Base-by-base conservation (phyloP, 2,113 vertebrate species). In the Centropus unirufus region DNA sequence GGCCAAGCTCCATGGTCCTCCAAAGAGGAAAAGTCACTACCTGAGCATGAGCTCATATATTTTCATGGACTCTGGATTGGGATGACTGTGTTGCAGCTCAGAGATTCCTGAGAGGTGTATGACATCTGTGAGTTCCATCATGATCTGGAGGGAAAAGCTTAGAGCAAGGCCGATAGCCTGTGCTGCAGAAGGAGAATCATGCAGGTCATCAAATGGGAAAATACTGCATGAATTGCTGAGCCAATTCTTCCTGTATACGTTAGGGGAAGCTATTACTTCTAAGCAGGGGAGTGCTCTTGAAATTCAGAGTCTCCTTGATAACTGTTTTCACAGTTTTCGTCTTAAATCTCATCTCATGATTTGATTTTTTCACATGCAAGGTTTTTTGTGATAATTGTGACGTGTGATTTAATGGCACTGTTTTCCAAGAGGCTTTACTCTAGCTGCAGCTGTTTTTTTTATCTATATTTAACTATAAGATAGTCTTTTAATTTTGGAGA, bases 1-100 rank as follows among this genome's bases (percentile, higher is more conserved):
- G 18, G 18, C 39, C 44, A 61, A 42, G 29, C 20, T 72, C 57
- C 54, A 26, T 13, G 76, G 34, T 11, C 19, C 19, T 88, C 57
- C 62, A 11, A 39, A 82, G 63, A 73, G 34, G 14, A 20, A 47
- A 26, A 21, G 4, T 73, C 0, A 0, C 27, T 58, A 0, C 16
- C 5, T 47, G 13, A 83, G 52, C 44, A 27, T n/a, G 39, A 83
- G 17, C 27, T 68, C 3, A 1, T 3, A 0, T 13, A 80, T 4
- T 27, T 67, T 32, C 47, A 9, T 27, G 39, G 42, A 15, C 14
- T 67, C 30, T 78, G 59, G 24, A 46, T 74, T 4, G 1, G 42
- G 17, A 16, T 84, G 46, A 70, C 40, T 36, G 47, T 66, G 8
- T 42, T 67, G 44, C 57, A 82, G 69, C 47, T 34, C 62, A 39